These are phyloP conservation scores for Heliconius nattereri DNA, from an alignment of 1,140 invertebrate species.

Conservation along the genomic window DNA sequence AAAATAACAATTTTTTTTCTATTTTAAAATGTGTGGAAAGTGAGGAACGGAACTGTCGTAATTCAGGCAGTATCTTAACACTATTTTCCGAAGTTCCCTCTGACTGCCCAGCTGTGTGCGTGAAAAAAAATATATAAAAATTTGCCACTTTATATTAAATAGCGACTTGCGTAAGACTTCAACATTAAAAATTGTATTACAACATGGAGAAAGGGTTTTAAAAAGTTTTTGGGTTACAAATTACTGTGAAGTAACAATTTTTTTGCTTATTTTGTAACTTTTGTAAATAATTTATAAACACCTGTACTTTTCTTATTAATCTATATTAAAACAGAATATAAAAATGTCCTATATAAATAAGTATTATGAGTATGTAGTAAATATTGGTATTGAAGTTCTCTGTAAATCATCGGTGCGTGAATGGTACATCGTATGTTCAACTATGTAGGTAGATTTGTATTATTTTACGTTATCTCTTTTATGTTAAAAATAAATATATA, in stretches of 20 bases:
- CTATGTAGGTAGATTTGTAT: background rate
- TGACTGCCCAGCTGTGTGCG: too few relatives aligned
- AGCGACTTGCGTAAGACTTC: background rate
- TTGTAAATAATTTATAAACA: too few relatives aligned
- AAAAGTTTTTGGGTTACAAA: slow-evolving; percentile 3
- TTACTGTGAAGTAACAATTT: background rate
- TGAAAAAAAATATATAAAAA: background rate
- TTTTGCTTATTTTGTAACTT: background rate
- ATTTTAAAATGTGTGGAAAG: too few relatives aligned
- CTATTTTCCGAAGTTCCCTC: too few relatives aligned
- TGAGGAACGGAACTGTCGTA: too few relatives aligned
- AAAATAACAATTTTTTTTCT: too few relatives aligned
- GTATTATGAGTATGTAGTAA: background rate
- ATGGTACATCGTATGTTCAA: background rate
- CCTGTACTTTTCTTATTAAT: too few relatives aligned
- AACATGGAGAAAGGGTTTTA: slow-evolving; percentile 3
- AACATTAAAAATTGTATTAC: background rate
- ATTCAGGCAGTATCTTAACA: too few relatives aligned
- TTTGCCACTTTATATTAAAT: background rate
- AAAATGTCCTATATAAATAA: background rate
- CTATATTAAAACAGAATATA: too few relatives aligned
- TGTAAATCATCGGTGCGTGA: background rate
- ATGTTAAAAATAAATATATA: background rate
- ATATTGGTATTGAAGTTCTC: background rate
- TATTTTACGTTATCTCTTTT: background rate